Evolutionary conservation across 2,888 invertebrate species (phyloP), one percentile per base, ranked within the genome.

Genomic region (Minunthozetes semirufus): DNA sequence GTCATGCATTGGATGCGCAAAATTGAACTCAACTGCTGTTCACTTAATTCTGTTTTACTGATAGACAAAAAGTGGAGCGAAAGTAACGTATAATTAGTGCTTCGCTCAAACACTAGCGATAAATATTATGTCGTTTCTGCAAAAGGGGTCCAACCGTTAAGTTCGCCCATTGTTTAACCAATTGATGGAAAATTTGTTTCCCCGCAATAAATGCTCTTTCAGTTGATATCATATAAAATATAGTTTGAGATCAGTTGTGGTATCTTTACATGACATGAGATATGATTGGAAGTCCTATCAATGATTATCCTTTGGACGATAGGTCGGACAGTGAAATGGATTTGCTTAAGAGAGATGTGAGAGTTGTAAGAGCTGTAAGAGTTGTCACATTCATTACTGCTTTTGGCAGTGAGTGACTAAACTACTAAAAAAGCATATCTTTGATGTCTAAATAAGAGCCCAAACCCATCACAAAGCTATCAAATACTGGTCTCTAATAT

Each of bases 371-470:
- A n/a, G n/a, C n/a, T n/a, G 4, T 33, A 33, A 33, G 4, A 33
- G 33, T 33, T 63, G 63, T 63, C 63, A 63, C 59, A 63, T 33
- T 63, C 63, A 63, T 63, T 3, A 63, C 63, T 63, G 63, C 33
- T 63, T 38, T 29, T 63, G 63, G 33, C 63, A 63, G 15, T 63
- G 33, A 38, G 33, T 63, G 29, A 33, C 33, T 38, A 33, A 63
- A 63, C 15, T 15, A 33, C 63, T 63, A 17, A 59, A 56, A 59
- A 63, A 33, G 33, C 63, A 33, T 59, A 59, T 63, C 17, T 63
- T 63, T 63, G 63, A 63, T 63, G 33, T 63, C 63, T 63, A 33
- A 33, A 63, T 63, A 63, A 63, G 22, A 17, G 22, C 17, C 19
- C 56, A 56, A 22, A 56, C 56, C 13, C 11, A 42, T 42, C 42